phyloP scores from a whole-genome alignment of 2,797 vertebrate genomes.

The Hydrocynus forskahlii region DNA sequence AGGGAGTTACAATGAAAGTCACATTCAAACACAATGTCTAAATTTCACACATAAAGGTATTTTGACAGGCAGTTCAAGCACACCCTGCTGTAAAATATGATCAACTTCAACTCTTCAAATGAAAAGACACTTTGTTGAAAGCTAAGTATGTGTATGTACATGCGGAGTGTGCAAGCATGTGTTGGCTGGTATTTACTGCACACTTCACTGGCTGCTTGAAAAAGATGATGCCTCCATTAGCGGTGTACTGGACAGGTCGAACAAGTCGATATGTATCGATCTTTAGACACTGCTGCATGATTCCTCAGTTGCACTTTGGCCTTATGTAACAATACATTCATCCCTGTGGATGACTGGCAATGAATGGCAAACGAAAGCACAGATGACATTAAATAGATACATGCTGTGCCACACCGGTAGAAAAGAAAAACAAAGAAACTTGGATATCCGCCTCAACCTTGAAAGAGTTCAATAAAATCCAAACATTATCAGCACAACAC shows the following conservation, averaged over 20 bases:
- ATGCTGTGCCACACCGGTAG: neutral
- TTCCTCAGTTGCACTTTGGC: neutral
- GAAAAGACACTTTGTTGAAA: neutral
- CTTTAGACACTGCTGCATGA: neutral
- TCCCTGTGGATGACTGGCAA: neutral
- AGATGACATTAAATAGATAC: neutral
- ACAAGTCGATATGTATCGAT: constrained; percentile 14
- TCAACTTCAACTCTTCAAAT: neutral
- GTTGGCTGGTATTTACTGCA: neutral
- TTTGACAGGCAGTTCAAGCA: neutral
- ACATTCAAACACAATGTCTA: neutral
- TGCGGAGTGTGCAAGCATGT: constrained; percentile 2
- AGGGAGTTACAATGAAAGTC: constrained; percentile 4
- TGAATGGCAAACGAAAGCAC: neutral
- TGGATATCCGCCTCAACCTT: neutral
- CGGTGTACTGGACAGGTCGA: neutral
- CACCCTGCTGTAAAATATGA: neutral
- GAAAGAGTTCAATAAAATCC: no score
- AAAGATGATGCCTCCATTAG: constrained; percentile 15
- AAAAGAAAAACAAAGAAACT: neutral
- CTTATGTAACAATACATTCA: neutral
- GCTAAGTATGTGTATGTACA: neutral
- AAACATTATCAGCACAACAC: no score
- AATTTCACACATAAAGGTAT: neutral
- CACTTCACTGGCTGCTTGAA: neutral